Conservation (phyloP, 2,797 vertebrate genomes). For the Emys orbicularis region DNA sequence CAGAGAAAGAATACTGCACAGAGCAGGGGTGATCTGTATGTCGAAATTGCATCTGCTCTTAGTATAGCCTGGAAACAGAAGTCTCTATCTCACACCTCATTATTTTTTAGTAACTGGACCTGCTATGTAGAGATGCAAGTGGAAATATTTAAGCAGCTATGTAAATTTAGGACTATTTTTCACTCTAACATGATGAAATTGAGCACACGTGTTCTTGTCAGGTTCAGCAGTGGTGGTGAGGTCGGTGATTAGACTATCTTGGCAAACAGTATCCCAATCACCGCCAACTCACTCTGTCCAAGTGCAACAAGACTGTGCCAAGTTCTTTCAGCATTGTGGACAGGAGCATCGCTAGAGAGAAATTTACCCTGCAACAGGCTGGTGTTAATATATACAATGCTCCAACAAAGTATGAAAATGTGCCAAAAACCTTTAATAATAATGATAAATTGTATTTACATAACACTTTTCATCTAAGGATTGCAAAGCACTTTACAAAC, state of each 20-base stretch:
- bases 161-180: background rate
- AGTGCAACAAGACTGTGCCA: background rate
- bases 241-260: background rate
- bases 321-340: background rate
- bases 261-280: background rate
- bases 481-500: background rate
- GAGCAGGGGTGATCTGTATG: background rate
- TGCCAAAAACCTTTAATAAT: background rate
- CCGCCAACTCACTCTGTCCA: background rate
- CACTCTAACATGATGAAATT: background rate
- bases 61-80: background rate
- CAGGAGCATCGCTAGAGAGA: background rate
- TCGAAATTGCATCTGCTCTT: background rate
- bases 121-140: background rate
- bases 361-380: background rate
- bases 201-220: background rate
- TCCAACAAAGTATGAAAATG: conserved; percentile 16
- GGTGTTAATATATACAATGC: background rate
- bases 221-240: background rate
- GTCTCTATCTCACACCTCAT: background rate
- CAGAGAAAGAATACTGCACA: background rate
- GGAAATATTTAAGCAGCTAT: background rate
- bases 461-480: conserved; percentile 34
- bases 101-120: background rate
- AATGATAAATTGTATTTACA: background rate